Base-by-base conservation (phyloP, 2,113 vertebrate species). In the Phyllostomus hastatus region DNA sequence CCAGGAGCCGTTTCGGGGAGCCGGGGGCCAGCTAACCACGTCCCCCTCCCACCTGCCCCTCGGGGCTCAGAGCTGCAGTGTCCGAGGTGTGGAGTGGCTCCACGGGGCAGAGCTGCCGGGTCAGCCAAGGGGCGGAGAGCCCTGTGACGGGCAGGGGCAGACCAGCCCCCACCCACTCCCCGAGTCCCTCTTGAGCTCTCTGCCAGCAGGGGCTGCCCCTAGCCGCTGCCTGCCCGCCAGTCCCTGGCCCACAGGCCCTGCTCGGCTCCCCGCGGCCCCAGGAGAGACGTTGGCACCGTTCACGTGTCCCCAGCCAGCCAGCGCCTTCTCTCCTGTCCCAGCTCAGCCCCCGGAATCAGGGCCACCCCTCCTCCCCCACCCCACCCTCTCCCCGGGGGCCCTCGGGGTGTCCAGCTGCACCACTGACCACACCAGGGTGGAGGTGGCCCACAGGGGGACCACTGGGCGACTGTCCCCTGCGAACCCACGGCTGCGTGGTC, bases 141-240 rank as follows among this genome's bases (percentile, higher is more conserved):
- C 0, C 28, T 26, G 19, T 31, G 2, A 11, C 31, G 5, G 31
- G 28, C 14, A 0, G 22, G 28, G 52, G 16, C 31, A 16, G 19
- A 2, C 50, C 6, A 1, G 8, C 5, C 17, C 59, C 70, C 1
- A 0, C 4, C 12, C 8, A 9, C 20, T 43, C 67, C 5, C 35
- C 4, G 17, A 2, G 41, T 1, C 59, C 26, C 0, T 2, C 43
- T 0, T 52, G 6, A 0, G 0, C 33, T 33, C 3, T 10, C 50
- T 52, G 24, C 22, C 2, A 1, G 57, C 26, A 6, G 4, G 9
- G 0, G 0, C 11, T 7, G 61, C 48, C 46, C 1, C 10, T 22
- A 35, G 0, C 6, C 0, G 1, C 4, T 0, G 7, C 20, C 0
- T 19, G 28, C 7, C 9, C 41, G 0, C 1, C 33, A 3, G 10